Evolutionary conservation across 1,140 invertebrate genomes (phyloP).

Genomic region (Apis cerana): DNA sequence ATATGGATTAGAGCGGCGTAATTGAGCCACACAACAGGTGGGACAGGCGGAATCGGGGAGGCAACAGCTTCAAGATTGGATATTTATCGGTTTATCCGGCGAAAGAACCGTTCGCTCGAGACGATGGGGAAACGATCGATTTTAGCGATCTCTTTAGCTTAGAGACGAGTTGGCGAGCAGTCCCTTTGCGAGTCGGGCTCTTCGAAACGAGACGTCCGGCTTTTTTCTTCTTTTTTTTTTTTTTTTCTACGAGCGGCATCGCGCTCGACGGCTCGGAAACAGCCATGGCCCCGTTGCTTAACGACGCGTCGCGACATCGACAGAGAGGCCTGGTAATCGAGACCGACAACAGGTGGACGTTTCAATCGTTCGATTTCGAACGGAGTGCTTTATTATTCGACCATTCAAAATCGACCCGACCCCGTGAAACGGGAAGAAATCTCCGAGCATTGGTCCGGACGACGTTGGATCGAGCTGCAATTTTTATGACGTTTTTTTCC

Average conservation of each 20-base stretch:
- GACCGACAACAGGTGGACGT: constrained; percentile 58
- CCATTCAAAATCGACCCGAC: not conserved
- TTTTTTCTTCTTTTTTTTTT: not conserved
- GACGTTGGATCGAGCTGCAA: too few relatives aligned
- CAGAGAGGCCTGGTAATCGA: constrained; percentile 27
- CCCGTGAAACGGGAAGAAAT: not conserved
- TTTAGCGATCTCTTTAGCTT: not conserved
- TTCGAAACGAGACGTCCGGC: not conserved
- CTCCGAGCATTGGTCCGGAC: not conserved
- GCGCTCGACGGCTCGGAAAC: not conserved
- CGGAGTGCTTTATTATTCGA: constrained; percentile 23
- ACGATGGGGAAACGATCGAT: not conserved
- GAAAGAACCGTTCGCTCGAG: not conserved
- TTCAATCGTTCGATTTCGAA: constrained; percentile 45
- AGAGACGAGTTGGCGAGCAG: too few relatives aligned
- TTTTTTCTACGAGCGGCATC: not conserved
- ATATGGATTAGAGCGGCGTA: constrained; percentile 39
- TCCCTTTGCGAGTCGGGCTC: too few relatives aligned
- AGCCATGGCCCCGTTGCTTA: constrained; percentile 26
- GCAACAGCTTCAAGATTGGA: constrained; percentile 26
- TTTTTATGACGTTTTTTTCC: too few relatives aligned
- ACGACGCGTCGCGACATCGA: constrained; percentile 43
- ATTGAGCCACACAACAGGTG: constrained; percentile 59
- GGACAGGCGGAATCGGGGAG: constrained; percentile 29
- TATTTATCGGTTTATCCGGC: constrained; percentile 32